Conservation (phyloP, 2,797 vertebrate genomes). For the Scolopax bukidnonensis region DNA sequence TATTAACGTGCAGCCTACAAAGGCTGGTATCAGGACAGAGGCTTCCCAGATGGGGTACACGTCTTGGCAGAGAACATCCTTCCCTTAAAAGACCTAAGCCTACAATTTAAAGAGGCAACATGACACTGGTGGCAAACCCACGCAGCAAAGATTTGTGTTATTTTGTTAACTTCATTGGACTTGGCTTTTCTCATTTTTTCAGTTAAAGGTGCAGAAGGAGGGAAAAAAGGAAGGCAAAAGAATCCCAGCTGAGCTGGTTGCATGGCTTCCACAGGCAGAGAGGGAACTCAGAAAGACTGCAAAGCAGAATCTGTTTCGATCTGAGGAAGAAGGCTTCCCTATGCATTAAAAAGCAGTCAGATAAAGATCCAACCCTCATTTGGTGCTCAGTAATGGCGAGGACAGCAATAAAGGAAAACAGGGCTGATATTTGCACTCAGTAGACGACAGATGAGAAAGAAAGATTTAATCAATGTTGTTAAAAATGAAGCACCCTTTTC, state of each 20-base stretch:
- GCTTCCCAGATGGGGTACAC: background rate
- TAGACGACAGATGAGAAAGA: background rate
- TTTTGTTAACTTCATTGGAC: background rate
- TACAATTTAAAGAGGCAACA: background rate
- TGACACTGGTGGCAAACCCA: background rate
- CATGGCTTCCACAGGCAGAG: background rate
- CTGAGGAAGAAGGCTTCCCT: background rate
- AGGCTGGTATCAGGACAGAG: fast-evolving
- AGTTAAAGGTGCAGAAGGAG: background rate
- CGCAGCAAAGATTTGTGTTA: background rate
- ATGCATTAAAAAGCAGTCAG: background rate
- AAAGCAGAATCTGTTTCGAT: background rate
- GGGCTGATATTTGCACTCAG: background rate
- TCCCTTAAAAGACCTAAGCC: background rate
- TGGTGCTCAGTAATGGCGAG: background rate
- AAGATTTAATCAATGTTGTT: background rate
- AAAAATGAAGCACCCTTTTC: background rate
- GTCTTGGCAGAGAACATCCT: background rate
- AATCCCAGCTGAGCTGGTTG: background rate
- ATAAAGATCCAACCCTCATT: background rate
- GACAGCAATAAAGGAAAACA: background rate
- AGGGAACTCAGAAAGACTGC: background rate
- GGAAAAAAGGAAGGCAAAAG: background rate
- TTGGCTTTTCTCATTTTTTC: background rate
- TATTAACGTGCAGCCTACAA: background rate